Percentiles rank a stretch among this genome's conserved stretches.
These are phyloP conservation scores for Pristionchus pacificus DNA, from an alignment of 1,140 invertebrate species.

Conservation along the genomic window DNA sequence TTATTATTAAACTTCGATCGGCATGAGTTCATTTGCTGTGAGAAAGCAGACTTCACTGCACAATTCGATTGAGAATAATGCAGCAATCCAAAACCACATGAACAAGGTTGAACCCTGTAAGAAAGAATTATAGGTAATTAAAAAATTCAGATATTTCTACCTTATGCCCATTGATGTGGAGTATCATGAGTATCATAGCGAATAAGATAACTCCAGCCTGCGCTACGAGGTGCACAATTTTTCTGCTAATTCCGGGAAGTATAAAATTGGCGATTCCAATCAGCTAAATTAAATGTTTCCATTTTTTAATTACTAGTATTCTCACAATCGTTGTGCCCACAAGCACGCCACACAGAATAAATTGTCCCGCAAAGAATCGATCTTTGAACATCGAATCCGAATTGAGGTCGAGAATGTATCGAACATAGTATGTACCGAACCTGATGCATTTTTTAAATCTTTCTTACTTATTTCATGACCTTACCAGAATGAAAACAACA, in stretches of 20 bases:
- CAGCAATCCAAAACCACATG: not conserved
- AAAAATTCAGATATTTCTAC: not conserved
- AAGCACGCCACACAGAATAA: not conserved
- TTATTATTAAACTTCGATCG: not conserved
- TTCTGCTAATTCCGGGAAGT: not conserved
- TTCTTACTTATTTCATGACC: no score
- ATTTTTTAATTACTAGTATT: not conserved
- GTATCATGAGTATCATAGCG: not conserved
- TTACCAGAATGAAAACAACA: constrained; percentile 2
- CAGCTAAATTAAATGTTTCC: not conserved
- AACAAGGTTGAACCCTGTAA: not conserved
- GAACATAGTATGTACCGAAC: not conserved
- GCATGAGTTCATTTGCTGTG: not conserved
- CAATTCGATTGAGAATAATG: not conserved
- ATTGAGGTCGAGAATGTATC: not conserved
- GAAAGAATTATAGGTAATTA: not conserved
- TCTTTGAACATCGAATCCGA: not conserved
- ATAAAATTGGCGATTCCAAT: not conserved
- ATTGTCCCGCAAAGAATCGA: not conserved
- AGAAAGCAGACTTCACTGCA: not conserved
- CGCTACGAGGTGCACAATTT: not conserved
- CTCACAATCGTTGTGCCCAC: not conserved
- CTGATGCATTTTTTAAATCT: no score
- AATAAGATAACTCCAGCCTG: not conserved
- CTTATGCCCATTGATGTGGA: not conserved